Evolutionary conservation across 1,140 invertebrate genomes (phyloP), one percentile per base, ranked within the genome.

Genomic region (Lutraria rhynchaena): DNA sequence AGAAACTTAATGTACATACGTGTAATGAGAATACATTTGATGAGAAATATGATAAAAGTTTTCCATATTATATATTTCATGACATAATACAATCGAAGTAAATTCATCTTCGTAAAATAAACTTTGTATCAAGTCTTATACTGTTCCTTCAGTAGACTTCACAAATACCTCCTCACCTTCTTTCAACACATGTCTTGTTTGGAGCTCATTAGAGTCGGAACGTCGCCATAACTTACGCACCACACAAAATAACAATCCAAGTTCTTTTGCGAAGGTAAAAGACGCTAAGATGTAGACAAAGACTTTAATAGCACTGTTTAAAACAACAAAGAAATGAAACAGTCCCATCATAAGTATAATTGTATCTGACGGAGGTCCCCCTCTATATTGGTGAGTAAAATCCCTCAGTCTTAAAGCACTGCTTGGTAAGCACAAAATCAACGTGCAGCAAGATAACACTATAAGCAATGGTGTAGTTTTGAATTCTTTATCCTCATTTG

Each of bases 401-500:
- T 44, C 33, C 9, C 53, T 24, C 15, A 81, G n/a, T 1, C 67
- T 58, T 22, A n/a, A 33, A 17, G 29, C 41, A n/a, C 67, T 73
- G n/a, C 71, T 81, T 53, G 78, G 78, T 29, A 55, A 27, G 51
- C 78, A 73, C 13, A 81, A 33, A 3, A 74, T 13, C 11, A 81
- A 44, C 0, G 78, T 71, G 55, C 37, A 65, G 1, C 31, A 19
- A 4, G 57, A 49, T 27, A 81, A 35, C 15, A 74, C 4, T 49
- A 81, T 63, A 19, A 81, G 31, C 33, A 81, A 22, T 33, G 78
- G 78, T n/a, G 78, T 81, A 1, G 78, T 81, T 51, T 73, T 81
- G 13, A 81, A 73, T 44, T 81, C 78, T 19, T 81, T 81, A n/a
- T 73, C 70, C 37, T 60, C 69, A 1, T 67, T 27, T 0, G 35